Conservation (phyloP, 2,113 vertebrate species). For the Promerops cafer region DNA sequence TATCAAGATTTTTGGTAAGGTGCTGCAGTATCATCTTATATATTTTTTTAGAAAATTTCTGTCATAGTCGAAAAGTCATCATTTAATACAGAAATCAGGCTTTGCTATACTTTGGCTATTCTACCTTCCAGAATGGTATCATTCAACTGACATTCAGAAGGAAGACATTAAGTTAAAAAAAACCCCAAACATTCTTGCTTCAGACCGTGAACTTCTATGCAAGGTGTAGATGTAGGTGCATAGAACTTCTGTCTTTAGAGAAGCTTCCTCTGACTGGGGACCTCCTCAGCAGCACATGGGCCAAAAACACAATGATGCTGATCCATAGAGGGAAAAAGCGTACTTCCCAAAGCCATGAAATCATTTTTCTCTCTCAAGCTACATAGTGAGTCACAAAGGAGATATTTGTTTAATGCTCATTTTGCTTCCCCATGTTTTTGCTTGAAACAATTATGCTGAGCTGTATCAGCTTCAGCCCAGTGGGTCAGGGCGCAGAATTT, state of each 20-base stretch:
- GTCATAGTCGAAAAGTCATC: not conserved
- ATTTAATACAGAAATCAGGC: not conserved
- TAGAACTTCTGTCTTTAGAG: not conserved
- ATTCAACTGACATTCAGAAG: not conserved
- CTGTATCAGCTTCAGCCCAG: not conserved
- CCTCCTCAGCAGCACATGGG: not conserved
- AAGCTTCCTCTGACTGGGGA: not conserved
- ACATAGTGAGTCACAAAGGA: not conserved
- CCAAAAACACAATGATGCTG: not conserved
- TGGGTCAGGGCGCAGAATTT: not conserved
- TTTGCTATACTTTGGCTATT: not conserved
- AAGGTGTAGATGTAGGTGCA: not conserved
- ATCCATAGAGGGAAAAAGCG: not conserved
- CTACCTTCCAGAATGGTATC: not conserved
- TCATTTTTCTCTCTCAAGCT: not conserved
- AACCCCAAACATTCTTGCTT: not conserved
- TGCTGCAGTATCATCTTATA: not conserved
- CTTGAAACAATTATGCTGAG: not conserved
- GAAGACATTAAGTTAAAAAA: not conserved
- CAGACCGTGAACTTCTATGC: not conserved
- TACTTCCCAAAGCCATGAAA: not conserved
- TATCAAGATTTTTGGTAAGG: not conserved
- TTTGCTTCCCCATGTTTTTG: not conserved
- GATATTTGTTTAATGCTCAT: not conserved
- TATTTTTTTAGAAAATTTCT: not conserved